A percentile compares a stretch with the other conserved stretches of the same genome.
Evolutionary conservation across 2,797 vertebrate genomes (phyloP).

Genomic region (Sparidentex hasta): DNA sequence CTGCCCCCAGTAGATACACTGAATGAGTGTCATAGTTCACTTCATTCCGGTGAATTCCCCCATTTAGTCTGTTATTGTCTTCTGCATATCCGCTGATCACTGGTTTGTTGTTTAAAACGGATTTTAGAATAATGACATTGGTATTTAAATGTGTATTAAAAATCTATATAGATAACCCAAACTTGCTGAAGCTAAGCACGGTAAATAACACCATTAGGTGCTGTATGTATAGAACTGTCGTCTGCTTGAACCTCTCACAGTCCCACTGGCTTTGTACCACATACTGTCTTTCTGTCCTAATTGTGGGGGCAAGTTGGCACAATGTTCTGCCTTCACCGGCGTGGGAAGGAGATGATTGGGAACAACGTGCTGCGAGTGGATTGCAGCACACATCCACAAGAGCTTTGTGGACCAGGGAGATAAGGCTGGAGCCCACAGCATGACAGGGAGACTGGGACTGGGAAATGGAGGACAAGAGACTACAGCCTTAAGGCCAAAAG

Average conservation of each 20-base stretch:
- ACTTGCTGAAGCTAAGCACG: neutral
- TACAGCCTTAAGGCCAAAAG: slow-evolving; percentile 74
- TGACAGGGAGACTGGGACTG: slow-evolving; percentile 61
- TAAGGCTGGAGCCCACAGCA: slow-evolving; percentile 73
- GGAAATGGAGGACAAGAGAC: slow-evolving; percentile 69
- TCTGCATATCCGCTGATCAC: slow-evolving; percentile 4
- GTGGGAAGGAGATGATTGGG: slow-evolving; percentile 66
- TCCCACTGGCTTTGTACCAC: slow-evolving; percentile 48
- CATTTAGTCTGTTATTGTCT: slow-evolving; percentile 15
- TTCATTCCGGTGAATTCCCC: neutral
- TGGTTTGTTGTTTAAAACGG: neutral
- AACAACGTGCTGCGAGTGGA: slow-evolving; percentile 70
- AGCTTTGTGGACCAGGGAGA: slow-evolving; percentile 79
- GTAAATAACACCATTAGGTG: slow-evolving; percentile 14
- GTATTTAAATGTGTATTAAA: slow-evolving; percentile 2
- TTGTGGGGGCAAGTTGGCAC: slow-evolving; percentile 63
- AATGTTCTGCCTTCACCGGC: slow-evolving; percentile 49
- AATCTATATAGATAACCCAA: neutral
- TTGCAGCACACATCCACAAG: slow-evolving; percentile 76
- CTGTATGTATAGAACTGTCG: slow-evolving; percentile 9
- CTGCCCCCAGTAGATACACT: slow-evolving; percentile 6
- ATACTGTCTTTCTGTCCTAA: slow-evolving; percentile 54
- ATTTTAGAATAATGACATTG: neutral
- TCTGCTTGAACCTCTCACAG: slow-evolving; percentile 36
- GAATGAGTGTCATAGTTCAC: slow-evolving; percentile 16